Evolutionary conservation across 2,797 vertebrate genomes (phyloP).

Genomic region (Perodicticus potto): DNA sequence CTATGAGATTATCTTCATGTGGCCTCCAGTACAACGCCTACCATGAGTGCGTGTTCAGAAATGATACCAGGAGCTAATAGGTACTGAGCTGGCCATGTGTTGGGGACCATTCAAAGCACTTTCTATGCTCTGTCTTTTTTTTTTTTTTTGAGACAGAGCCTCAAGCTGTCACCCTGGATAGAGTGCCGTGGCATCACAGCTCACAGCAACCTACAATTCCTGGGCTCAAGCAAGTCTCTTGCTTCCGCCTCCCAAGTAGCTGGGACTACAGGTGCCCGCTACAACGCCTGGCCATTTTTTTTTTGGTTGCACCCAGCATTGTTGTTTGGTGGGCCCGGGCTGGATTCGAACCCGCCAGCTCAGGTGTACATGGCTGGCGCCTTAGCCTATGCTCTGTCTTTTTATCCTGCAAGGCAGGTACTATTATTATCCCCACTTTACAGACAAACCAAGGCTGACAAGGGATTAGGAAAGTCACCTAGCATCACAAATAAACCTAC

Average conservation of each 20-base stretch:
- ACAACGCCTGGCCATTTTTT: no score
- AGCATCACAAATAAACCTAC: not conserved
- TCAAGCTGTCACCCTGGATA: no score
- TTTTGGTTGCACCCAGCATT: no score
- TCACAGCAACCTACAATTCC: no score
- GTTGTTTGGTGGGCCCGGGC: no score
- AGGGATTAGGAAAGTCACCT: not conserved
- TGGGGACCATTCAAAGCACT: not conserved
- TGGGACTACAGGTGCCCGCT: no score
- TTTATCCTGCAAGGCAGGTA: not conserved
- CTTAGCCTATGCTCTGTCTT: not conserved
- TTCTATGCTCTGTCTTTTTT: not conserved
- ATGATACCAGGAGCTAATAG: not conserved
- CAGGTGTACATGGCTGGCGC: no score
- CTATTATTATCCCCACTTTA: not conserved
- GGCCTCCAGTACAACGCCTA: not conserved
- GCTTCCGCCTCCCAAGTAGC: no score
- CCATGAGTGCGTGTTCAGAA: not conserved
- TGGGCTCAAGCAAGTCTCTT: no score
- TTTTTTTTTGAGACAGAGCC: no score
- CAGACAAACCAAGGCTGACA: slow-evolving; percentile 37
- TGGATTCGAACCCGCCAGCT: no score
- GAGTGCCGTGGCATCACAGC: no score
- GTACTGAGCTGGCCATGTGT: not conserved
- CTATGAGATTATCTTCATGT: not conserved